A percentile compares a stretch with the other conserved stretches of the same genome.
These are phyloP conservation scores for Melanargia galathea DNA, from an alignment of 2,888 invertebrate genomes.

Conservation along the genomic window DNA sequence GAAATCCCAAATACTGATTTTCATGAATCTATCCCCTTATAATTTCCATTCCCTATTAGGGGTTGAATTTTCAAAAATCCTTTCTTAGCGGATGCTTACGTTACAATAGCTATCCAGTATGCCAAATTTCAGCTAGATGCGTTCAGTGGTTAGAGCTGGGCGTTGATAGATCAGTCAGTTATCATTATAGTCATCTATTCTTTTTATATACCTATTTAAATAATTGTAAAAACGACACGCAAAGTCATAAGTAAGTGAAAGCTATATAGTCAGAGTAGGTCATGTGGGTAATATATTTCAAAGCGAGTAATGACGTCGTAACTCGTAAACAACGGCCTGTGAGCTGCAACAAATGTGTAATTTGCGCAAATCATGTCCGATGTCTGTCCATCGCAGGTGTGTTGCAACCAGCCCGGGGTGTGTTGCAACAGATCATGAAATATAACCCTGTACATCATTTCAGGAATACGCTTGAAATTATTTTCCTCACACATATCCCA, in stretches of 20 bases:
- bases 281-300: not conserved
- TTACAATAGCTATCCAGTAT: too few species aligned
- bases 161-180: too few species aligned
- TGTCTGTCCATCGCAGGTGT: conserved; percentile 26
- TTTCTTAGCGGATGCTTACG: too few species aligned
- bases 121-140: too few species aligned
- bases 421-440: not conserved
- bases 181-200: too few species aligned
- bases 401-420: not conserved
- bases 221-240: not conserved
- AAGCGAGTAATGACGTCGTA: conserved; percentile 31
- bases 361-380: conserved; percentile 66
- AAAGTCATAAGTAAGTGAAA: conserved; percentile 17
- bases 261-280: conserved; percentile 2
- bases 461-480: not conserved
- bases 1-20: too few species aligned
- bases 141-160: too few species aligned
- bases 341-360: conserved; percentile 48
- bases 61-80: too few species aligned
- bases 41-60: too few species aligned
- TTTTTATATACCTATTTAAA: not conserved
- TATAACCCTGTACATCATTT: not conserved
- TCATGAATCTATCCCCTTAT: too few species aligned
- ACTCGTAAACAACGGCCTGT: conserved; percentile 37
- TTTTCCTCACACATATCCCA: too few species aligned